Evolutionary conservation across 2,113 vertebrate genomes (phyloP).

Genomic region (Taxidea taxus): DNA sequence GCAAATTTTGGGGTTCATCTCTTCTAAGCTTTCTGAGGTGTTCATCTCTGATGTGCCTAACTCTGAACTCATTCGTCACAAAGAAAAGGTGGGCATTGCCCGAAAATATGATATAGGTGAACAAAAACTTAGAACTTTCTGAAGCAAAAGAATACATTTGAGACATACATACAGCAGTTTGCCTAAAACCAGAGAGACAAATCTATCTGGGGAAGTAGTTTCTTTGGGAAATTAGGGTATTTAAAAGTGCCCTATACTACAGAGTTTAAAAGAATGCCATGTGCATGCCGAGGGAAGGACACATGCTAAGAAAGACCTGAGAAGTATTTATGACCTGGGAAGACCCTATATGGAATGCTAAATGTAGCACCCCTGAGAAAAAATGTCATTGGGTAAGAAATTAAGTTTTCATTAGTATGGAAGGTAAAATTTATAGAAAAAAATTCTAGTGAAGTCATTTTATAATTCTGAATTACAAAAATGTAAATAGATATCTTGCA

Average conservation of each 20-base stretch:
- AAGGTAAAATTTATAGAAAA: not conserved
- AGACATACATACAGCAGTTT: not conserved
- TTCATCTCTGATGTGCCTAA: not conserved
- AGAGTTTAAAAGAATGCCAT: not conserved
- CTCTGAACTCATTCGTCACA: not conserved
- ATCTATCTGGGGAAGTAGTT: not conserved
- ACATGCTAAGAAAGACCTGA: not conserved
- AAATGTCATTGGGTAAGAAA: not conserved
- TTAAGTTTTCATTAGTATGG: not conserved
- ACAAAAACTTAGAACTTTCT: not conserved
- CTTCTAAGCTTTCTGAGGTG: not conserved
- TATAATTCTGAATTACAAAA: not conserved
- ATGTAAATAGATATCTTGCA: not conserved
- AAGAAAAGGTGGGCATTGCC: not conserved
- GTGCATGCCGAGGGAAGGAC: not conserved
- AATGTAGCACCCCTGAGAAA: not conserved
- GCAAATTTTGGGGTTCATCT: not conserved
- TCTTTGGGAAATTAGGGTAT: not conserved
- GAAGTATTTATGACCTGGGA: not conserved
- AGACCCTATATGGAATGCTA: not conserved
- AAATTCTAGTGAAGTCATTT: not conserved
- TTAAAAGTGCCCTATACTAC: not conserved
- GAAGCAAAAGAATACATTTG: not conserved
- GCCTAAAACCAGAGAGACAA: not conserved
- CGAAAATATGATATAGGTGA: not conserved